These are phyloP conservation scores for Acrobasis suavella DNA, from an alignment of 2,888 invertebrate species.

Conservation along the genomic window DNA sequence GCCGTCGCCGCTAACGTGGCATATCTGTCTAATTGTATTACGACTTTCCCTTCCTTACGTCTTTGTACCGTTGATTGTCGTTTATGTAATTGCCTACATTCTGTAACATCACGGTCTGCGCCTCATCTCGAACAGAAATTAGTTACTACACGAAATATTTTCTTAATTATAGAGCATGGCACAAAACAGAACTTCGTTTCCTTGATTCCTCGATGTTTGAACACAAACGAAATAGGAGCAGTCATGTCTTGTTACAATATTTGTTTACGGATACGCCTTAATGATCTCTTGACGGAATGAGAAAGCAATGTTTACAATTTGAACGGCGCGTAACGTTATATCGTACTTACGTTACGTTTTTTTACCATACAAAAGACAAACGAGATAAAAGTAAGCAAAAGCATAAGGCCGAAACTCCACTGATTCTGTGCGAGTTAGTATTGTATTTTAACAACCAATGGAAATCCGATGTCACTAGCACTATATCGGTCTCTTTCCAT, in stretches of 20 bases:
- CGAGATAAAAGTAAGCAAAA: neutral
- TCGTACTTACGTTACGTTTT: neutral
- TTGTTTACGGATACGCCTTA: slow-evolving; percentile 31
- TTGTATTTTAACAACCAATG: too few relatives aligned
- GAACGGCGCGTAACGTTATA: slow-evolving; percentile 24
- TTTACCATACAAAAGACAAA: neutral
- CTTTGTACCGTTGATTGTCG: slow-evolving; percentile 73
- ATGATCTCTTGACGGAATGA: slow-evolving; percentile 28
- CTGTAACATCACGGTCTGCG: slow-evolving; percentile 53
- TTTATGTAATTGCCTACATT: slow-evolving; percentile 75
- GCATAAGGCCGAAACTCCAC: too few relatives aligned
- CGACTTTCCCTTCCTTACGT: slow-evolving; percentile 69
- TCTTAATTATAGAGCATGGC: slow-evolving; percentile 57
- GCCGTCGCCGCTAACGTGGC: slow-evolving; percentile 51
- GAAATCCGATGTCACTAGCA: too few relatives aligned
- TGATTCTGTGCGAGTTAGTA: too few relatives aligned
- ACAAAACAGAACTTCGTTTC: slow-evolving; percentile 51
- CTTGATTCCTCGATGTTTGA: slow-evolving; percentile 40
- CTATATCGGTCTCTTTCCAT: too few relatives aligned
- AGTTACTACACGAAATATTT: slow-evolving; percentile 62
- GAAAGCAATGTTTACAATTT: slow-evolving; percentile 23
- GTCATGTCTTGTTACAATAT: slow-evolving; percentile 30
- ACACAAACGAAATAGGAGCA: slow-evolving; percentile 31
- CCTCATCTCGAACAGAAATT: slow-evolving; percentile 56
- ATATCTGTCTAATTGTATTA: slow-evolving; percentile 73